These are phyloP conservation scores for Cheilosia grossa DNA, from an alignment of 2,888 invertebrate species.

Conservation along the genomic window DNA sequence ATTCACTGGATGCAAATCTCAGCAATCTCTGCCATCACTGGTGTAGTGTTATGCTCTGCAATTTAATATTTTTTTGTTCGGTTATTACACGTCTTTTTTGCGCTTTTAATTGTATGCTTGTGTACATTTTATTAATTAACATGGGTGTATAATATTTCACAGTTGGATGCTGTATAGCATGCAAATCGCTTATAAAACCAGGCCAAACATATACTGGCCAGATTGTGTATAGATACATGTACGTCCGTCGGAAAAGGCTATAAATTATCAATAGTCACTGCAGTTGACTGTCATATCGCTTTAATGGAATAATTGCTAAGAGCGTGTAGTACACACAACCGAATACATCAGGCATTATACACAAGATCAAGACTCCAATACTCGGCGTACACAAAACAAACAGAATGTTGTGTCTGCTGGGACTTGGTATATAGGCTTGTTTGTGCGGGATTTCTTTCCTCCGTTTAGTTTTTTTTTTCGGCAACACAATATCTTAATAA, in stretches of 20 bases:
- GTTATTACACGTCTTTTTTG: constrained; percentile 26
- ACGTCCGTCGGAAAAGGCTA: constrained; percentile 72
- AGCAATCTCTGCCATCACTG: constrained; percentile 6
- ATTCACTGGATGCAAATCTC: constrained; percentile 24
- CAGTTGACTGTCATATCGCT: constrained; percentile 77
- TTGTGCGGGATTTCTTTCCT: constrained; percentile 39
- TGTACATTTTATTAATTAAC: constrained; percentile 68
- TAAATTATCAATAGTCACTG: constrained; percentile 77
- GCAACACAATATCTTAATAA: constrained; percentile 75
- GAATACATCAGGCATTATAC: constrained; percentile 9
- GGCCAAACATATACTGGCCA: constrained; percentile 40
- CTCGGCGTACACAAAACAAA: constrained; percentile 35
- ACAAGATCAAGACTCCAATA: constrained; percentile 10
- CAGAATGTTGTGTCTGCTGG: constrained; percentile 47
- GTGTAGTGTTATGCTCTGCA: constrained; percentile 11
- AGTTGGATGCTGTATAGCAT: constrained; percentile 55
- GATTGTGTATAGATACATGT: constrained; percentile 44
- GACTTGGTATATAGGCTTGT: constrained; percentile 8
- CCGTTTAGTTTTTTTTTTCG: constrained; percentile 22
- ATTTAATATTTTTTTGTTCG: constrained; percentile 17
- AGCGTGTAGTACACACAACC: constrained; percentile 59
- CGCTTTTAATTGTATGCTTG: constrained; percentile 22
- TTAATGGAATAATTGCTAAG: constrained; percentile 78
- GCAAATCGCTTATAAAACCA: constrained; percentile 67
- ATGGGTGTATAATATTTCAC: constrained; percentile 64